A percentile compares a stretch with the other conserved stretches of the same genome.
Conservation (phyloP, 2,113 vertebrate species). For the Nycticryphes semicollaris region DNA sequence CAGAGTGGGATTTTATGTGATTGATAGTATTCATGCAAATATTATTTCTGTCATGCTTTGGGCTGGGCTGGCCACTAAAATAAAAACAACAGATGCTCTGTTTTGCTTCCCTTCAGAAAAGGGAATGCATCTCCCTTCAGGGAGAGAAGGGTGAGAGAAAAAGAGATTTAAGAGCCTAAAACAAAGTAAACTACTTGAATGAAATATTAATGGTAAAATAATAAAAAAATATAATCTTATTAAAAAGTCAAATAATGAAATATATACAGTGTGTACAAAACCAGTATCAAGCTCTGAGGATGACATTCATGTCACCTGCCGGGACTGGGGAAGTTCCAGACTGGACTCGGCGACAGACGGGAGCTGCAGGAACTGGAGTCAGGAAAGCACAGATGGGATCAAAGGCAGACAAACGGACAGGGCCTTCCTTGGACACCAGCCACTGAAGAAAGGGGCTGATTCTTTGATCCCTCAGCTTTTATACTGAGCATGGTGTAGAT, state of each 20-base stretch:
- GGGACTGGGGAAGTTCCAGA: background rate
- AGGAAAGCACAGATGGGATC: background rate
- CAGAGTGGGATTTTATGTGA: background rate
- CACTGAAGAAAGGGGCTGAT: background rate
- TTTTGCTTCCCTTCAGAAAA: background rate
- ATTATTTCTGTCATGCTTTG: background rate
- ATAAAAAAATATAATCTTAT: background rate
- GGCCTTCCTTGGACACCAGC: background rate
- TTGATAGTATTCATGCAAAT: background rate
- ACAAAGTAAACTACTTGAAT: background rate
- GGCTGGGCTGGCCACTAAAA: background rate
- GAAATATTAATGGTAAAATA: background rate
- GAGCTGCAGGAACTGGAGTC: background rate
- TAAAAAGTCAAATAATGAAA: background rate
- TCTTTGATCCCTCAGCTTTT: background rate
- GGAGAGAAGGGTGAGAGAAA: background rate
- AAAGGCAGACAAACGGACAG: background rate
- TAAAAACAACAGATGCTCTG: background rate
- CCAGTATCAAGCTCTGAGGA: background rate
- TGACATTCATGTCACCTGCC: background rate
- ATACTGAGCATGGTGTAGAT: background rate
- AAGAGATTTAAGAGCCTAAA: background rate
- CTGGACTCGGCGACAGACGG: background rate
- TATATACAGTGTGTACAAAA: background rate
- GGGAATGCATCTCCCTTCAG: background rate